Percentiles rank a stretch among this genome's conserved stretches.
Conservation (phyloP, 1,140 invertebrate genomes). For the Drosophila grimshawi region DNA sequence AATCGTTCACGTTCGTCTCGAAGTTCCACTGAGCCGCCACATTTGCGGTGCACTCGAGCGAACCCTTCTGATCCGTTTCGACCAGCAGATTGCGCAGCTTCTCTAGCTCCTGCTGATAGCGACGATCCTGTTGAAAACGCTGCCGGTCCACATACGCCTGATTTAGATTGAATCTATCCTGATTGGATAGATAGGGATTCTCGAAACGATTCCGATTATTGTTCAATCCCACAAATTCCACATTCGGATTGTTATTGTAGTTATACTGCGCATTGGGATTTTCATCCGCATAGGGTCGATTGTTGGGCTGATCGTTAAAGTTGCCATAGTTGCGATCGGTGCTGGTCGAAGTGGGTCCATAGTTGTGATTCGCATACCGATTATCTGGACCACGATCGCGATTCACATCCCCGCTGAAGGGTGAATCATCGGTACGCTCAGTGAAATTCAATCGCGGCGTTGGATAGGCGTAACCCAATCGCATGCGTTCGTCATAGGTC, state of each 20-base stretch:
- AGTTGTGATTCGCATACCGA: slow-evolving; percentile 70
- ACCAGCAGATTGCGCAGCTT: slow-evolving; percentile 86
- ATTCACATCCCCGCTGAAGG: slow-evolving; percentile 63
- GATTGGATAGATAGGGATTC: slow-evolving; percentile 72
- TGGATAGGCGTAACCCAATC: slow-evolving; percentile 71
- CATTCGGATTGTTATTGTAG: slow-evolving; percentile 63
- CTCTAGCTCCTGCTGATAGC: slow-evolving; percentile 78
- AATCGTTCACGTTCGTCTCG: slow-evolving; percentile 93
- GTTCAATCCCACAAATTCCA: slow-evolving; percentile 59
- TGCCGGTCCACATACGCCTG: slow-evolving; percentile 68
- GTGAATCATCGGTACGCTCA: slow-evolving; percentile 58
- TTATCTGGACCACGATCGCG: slow-evolving; percentile 36
- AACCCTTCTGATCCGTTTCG: slow-evolving; percentile 89
- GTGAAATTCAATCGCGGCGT: slow-evolving; percentile 62
- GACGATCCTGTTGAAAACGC: slow-evolving; percentile 77
- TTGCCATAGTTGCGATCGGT: slow-evolving; percentile 56
- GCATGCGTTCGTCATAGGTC: slow-evolving; percentile 78
- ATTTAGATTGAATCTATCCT: slow-evolving; percentile 79
- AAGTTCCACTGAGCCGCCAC: slow-evolving; percentile 94
- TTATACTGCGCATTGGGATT: slow-evolving; percentile 56
- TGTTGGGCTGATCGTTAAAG: slow-evolving; percentile 45
- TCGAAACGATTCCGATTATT: slow-evolving; percentile 71
- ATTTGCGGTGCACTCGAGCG: slow-evolving; percentile 91
- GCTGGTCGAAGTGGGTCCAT: slow-evolving; percentile 53
- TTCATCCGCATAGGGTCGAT: slow-evolving; percentile 16